Evolutionary conservation across 1,140 invertebrate genomes (phyloP), one percentile per base, ranked within the genome.

Genomic region (Drosophila santomea): DNA sequence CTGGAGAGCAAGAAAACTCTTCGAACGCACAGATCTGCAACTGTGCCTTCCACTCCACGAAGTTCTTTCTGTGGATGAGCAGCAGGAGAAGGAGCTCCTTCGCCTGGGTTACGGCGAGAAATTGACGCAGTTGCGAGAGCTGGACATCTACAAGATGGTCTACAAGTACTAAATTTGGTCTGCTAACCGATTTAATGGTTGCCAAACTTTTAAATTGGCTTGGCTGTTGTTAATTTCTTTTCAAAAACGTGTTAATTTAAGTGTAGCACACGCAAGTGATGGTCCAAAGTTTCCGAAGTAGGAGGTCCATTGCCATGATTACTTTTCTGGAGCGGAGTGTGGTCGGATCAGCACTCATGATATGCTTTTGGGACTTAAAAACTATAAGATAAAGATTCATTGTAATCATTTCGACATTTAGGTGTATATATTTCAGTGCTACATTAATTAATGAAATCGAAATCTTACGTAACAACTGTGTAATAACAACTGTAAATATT

Each of bases 191-290:
- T 51, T 51, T 35, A 35, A n/a, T 59, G 54, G 63, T 62, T 59
- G 61, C 48, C 20, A 69, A 81, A 78, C 66, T 81, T 82, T 86
- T 75, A 81, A 86, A 86, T 75, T 86, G 67, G 48, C 59, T 41
- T 48, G 41, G 57, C 43, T 75, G 25, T 64, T 57, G 74, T 69
- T 82, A 74, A 81, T 81, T 74, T 73, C 78, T 58, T 63, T 80
- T 73, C 76, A 48, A 35, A 55, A 77, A 55, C 68, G 74, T 68
- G 59, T 71, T 71, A 80, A 75, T 75, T 80, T 66, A 58, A 52
- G 50, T 63, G 43, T 39, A 28, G 41, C 12, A 52, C 32, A 48
- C 50, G 15, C 63, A 43, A 39, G 44, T 32, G 35, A 44, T 20
- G 23, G 6, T 48, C 6, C 28, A 15, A 47, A 36, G 47, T 67